phyloP scores from a whole-genome alignment of 1,140 invertebrate genomes.

The Acyrthosiphon pisum region DNA sequence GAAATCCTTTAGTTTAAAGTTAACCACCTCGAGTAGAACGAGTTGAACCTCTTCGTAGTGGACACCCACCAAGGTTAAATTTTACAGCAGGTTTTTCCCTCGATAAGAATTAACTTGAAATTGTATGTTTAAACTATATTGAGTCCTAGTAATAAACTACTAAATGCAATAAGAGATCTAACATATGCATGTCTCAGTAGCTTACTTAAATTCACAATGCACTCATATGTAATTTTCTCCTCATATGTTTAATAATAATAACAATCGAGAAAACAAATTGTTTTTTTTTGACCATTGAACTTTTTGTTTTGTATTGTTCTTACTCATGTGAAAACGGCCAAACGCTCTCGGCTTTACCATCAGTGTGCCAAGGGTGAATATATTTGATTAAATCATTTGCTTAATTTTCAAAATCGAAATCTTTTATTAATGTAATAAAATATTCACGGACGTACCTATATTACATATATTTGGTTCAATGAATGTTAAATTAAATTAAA shows the following conservation, averaged over 20 bases:
- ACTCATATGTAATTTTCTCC: not conserved
- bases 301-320: slow-evolving; percentile 10
- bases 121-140: slow-evolving; percentile 17
- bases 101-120: slow-evolving; percentile 42
- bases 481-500: no score
- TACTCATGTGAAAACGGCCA: slow-evolving; percentile 35
- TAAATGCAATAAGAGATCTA: not conserved
- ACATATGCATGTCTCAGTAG: not conserved
- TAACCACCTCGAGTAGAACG: slow-evolving; percentile 40
- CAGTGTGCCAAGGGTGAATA: slow-evolving; percentile 44
- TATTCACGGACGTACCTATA: not conserved
- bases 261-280: not conserved
- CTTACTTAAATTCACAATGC: not conserved
- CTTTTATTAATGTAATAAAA: not conserved
- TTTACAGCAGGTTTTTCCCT: slow-evolving; percentile 27
- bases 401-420: not conserved
- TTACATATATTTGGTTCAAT: not conserved
- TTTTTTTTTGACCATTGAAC: not conserved
- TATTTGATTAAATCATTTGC: slow-evolving; percentile 33
- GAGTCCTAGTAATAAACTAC: not conserved
- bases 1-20: slow-evolving; percentile 46
- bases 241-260: not conserved
- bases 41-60: slow-evolving; percentile 43
- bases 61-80: slow-evolving; percentile 23
- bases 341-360: slow-evolving; percentile 43